These are phyloP conservation scores for Limnothrissa miodon DNA, from an alignment of 2,113 vertebrate species.

Conservation along the genomic window DNA sequence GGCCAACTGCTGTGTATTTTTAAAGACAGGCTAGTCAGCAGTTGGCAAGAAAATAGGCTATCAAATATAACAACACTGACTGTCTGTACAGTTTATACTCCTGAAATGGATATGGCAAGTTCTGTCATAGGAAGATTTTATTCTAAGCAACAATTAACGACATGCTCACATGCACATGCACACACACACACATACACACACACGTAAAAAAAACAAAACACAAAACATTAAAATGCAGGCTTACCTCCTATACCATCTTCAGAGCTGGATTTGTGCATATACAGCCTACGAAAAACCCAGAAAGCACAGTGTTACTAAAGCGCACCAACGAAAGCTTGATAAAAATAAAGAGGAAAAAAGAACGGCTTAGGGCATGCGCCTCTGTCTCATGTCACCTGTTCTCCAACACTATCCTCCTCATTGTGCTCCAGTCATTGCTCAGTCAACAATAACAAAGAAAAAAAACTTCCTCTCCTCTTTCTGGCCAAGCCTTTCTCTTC, in stretches of 20 bases:
- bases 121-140: conserved; percentile 6
- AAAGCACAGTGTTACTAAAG: conserved; percentile 28
- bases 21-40: neutral
- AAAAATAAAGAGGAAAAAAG: neutral
- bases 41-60: neutral
- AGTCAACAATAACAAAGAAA: neutral
- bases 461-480: conserved; percentile 25
- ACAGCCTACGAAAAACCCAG: conserved; percentile 73
- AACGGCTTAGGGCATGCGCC: neutral
- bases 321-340: too few relatives aligned
- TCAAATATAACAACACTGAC: conserved; percentile 10
- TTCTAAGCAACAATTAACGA: neutral
- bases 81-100: neutral
- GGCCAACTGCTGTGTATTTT: neutral
- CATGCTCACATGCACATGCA: neutral
- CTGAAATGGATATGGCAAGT: neutral
- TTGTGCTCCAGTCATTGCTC: conserved; percentile 44
- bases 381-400: conserved; percentile 55
- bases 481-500: conserved; percentile 19
- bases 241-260: conserved; percentile 90
- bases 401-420: conserved; percentile 63
- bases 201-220: conserved; percentile 44
- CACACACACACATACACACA: conserved; percentile 15
- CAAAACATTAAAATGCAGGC: conserved; percentile 49
- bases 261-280: conserved; percentile 88